Evolutionary conservation across 2,113 vertebrate species (phyloP).

Genomic region (Microtus montanus): DNA sequence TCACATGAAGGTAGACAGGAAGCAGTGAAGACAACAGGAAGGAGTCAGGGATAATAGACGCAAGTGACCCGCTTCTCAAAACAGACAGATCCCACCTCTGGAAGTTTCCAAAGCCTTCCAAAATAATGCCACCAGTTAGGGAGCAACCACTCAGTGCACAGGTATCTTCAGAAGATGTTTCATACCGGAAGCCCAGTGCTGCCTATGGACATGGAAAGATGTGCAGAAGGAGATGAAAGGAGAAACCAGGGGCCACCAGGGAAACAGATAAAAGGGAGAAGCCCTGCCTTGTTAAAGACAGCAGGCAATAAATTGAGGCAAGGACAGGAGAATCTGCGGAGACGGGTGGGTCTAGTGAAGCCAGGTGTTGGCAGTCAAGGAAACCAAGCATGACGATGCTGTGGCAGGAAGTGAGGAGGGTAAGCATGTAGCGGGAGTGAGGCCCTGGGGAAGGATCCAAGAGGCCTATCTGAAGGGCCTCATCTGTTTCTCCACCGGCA

Average conservation of each 20-base stretch:
- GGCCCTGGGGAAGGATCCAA: background rate
- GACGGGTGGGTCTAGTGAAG: background rate
- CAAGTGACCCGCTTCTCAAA: background rate
- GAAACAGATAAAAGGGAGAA: background rate
- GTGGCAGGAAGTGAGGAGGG: background rate
- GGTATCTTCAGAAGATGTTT: background rate
- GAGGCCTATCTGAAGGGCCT: background rate
- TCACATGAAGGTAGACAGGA: background rate
- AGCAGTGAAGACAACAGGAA: background rate
- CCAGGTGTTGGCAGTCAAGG: background rate
- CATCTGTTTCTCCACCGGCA: slow-evolving; percentile 40
- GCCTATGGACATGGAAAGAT: rapidly evolving
- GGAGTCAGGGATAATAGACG: background rate
- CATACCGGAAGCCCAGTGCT: too few species aligned
- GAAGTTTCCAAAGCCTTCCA: background rate
- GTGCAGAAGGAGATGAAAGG: background rate
- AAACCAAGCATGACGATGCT: background rate
- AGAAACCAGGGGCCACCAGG: background rate
- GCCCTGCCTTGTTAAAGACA: background rate
- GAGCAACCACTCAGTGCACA: background rate
- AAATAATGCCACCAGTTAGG: background rate
- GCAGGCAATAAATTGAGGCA: background rate
- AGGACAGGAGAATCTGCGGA: background rate
- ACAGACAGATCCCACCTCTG: background rate
- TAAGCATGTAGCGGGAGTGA: rapidly evolving